These are phyloP conservation scores for Tenthredo amoena DNA, from an alignment of 2,888 invertebrate genomes.

Conservation along the genomic window DNA sequence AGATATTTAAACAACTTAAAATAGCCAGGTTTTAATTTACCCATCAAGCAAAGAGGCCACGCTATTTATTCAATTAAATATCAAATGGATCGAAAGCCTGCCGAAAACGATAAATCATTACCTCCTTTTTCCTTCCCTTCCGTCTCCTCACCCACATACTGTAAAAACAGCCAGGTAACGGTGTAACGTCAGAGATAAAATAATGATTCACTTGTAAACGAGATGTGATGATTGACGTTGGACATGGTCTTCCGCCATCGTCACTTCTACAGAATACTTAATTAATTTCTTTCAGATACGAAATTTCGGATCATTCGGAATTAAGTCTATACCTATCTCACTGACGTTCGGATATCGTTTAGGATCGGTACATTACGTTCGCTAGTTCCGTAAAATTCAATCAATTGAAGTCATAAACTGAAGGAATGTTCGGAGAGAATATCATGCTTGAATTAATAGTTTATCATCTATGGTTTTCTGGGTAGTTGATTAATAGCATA, in stretches of 20 bases:
- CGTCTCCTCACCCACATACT: slow-evolving; percentile 5
- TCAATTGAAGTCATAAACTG: background rate
- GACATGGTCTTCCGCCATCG: slow-evolving; percentile 23
- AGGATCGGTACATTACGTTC: background rate
- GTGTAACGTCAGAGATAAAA: slow-evolving; percentile 44
- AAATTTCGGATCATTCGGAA: slow-evolving; percentile 13
- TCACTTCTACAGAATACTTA: slow-evolving; percentile 19
- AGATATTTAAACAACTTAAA: background rate
- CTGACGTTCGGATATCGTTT: background rate
- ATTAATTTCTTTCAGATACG: slow-evolving; percentile 19
- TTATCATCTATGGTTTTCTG: background rate
- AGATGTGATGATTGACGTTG: slow-evolving; percentile 47
- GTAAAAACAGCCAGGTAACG: slow-evolving; percentile 37
- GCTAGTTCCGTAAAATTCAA: background rate
- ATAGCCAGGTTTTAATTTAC: background rate
- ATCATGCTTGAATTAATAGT: background rate
- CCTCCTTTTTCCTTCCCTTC: background rate
- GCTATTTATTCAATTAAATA: slow-evolving; percentile 25
- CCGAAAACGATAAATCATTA: slow-evolving; percentile 32
- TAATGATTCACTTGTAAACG: slow-evolving; percentile 45
- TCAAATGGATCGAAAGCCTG: slow-evolving; percentile 22
- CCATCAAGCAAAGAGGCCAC: slow-evolving; percentile 9
- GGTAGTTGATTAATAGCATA: background rate
- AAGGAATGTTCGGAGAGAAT: background rate
- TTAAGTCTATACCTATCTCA: background rate